Conservation (phyloP, 2,797 vertebrate species). For the Hirundo rustica region DNA sequence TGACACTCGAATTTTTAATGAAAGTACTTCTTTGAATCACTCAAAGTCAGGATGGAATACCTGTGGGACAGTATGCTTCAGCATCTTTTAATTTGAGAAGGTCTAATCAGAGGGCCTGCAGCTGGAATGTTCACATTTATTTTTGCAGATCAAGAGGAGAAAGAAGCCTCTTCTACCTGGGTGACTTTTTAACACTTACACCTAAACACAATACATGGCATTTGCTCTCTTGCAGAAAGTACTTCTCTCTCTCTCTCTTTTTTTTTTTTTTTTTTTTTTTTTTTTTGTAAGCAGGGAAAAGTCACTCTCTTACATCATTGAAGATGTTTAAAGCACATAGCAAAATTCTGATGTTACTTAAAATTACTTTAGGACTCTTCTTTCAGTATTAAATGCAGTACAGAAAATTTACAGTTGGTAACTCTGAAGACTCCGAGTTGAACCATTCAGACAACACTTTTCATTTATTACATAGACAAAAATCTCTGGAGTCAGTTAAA, state of each 20-base stretch:
- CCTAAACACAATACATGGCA: background rate
- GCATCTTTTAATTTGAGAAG: background rate
- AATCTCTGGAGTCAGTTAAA: background rate
- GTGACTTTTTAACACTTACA: background rate
- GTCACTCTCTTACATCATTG: background rate
- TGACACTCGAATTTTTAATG: background rate
- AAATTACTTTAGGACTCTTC: background rate
- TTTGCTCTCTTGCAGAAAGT: background rate
- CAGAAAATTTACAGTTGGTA: background rate
- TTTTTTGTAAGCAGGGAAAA: background rate
- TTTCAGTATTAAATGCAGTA: background rate
- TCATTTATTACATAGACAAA: background rate
- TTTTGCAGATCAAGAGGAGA: background rate
- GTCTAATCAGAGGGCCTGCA: background rate
- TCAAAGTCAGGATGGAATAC: background rate
- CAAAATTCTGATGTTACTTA: background rate
- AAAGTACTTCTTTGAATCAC: background rate
- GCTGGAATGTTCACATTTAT: background rate
- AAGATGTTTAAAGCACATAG: background rate
- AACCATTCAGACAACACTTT: background rate
- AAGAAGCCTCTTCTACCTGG: background rate
- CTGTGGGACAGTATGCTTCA: background rate
- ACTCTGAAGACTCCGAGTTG: background rate
- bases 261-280: fast-evolving
- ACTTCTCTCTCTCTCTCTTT: fast-evolving